Base-by-base conservation (phyloP, 2,113 vertebrate species). In the Phrynocephalus versicolor region DNA sequence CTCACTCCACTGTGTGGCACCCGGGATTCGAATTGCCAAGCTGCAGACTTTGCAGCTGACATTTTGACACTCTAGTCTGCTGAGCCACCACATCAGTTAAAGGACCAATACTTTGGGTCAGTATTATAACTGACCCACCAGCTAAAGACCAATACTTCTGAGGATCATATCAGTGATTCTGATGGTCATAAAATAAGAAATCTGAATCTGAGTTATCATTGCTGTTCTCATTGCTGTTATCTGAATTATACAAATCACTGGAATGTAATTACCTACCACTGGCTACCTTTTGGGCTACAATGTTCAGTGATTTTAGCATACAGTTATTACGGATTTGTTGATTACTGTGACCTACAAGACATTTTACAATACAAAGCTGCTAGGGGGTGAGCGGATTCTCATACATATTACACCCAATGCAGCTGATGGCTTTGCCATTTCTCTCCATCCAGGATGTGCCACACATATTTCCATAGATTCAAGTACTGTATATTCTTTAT, bases 211-310 rank as follows among this genome's bases (percentile, higher is more conserved):
- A 51, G 10, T 51, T 51, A 51, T 51, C 45, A 51, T 51, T 51
- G 45, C 91, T 89, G 89, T 91, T 91, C 33, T 51, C 45, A 51
- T 51, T 51, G 10, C 45, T 51, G 10, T 51, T 51, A 51, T 51
- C 23, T 65, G 23, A 65, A 65, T 65, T 65, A 27, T 65, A 21
- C 92, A 88, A 88, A 90, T 89, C 93, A 92, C 89, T 67, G 87
- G 88, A 93, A 88, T 88, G 92, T 92, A 94, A 92, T 91, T 93
- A 90, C 83, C 85, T 92, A 81, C 80, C 75, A 69, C 87, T 82
- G 88, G 92, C 88, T 79, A 88, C 91, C 88, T 87, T 91, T 55
- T 41, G 85, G 13, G 6, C 12, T 51, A 51, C n/a, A 51, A 27
- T n/a, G 45, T 55, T 82, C 19, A 27, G 5, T 39, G n/a, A 15